These are phyloP conservation scores for Pangasius djambal DNA, from an alignment of 2,797 vertebrate species.

Conservation along the genomic window DNA sequence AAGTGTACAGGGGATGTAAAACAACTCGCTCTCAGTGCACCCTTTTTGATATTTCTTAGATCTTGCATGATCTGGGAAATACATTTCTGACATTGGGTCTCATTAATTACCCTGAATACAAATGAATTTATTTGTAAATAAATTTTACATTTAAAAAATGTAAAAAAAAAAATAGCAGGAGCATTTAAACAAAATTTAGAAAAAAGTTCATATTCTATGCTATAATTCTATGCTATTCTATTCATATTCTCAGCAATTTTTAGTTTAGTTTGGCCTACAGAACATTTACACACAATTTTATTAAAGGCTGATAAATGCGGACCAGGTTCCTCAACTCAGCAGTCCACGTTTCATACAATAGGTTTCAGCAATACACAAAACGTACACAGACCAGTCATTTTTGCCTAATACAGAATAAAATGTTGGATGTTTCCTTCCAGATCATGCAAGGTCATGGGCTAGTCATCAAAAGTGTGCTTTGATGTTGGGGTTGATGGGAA, in stretches of 20 bases:
- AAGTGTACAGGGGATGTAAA: not conserved
- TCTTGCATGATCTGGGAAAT: not conserved
- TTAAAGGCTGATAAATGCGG: not conserved
- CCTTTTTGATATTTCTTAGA: not conserved
- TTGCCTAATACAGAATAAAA: not conserved
- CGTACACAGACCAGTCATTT: not conserved
- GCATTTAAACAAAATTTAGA: not conserved
- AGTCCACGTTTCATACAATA: no score
- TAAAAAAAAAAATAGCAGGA: not conserved
- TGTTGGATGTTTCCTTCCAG: not conserved
- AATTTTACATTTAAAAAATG: no score
- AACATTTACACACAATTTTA: not conserved
- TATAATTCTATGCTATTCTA: no score
- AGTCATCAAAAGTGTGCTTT: not conserved
- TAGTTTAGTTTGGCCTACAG: not conserved
- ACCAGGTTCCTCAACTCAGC: not conserved
- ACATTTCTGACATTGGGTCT: not conserved
- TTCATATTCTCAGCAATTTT: not conserved
- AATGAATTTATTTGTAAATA: not conserved
- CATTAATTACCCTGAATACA: not conserved
- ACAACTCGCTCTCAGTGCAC: not conserved
- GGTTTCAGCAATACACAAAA: not conserved
- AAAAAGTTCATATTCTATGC: not conserved
- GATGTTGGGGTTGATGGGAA: not conserved
- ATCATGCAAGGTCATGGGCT: not conserved